These are phyloP conservation scores for Lasius platythorax DNA, from an alignment of 2,888 invertebrate species.

Conservation along the genomic window DNA sequence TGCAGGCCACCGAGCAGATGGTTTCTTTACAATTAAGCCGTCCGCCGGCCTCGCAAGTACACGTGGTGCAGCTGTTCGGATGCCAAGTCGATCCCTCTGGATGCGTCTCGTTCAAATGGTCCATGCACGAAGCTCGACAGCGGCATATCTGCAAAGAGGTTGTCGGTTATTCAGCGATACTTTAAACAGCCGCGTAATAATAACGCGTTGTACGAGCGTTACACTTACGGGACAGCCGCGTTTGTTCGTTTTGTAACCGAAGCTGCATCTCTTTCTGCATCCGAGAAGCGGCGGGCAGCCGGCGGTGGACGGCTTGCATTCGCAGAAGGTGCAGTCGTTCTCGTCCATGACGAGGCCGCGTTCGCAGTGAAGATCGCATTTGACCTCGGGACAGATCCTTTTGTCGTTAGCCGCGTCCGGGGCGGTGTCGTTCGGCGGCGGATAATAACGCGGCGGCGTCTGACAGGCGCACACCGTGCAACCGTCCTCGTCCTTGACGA, in stretches of 20 bases:
- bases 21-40: conserved; percentile 82
- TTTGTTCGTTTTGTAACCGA: conserved; percentile 81
- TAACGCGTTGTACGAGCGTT: background rate
- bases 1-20: conserved; percentile 81
- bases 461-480: conserved; percentile 80
- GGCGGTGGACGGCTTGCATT: conserved; percentile 78
- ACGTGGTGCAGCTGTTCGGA: conserved; percentile 80
- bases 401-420: conserved; percentile 56
- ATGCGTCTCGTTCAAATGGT: conserved; percentile 79
- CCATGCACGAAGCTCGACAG: conserved; percentile 80
- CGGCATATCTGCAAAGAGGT: conserved; percentile 78
- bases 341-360: conserved; percentile 81
- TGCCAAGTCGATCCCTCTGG: conserved; percentile 82
- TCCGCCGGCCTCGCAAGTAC: conserved; percentile 81
- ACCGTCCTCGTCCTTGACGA: conserved; percentile 76
- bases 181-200: background rate
- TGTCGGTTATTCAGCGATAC: background rate
- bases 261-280: conserved; percentile 81
- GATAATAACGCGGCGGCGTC: conserved; percentile 41
- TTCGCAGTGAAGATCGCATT: conserved; percentile 82
- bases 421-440: conserved; percentile 30
- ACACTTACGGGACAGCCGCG: conserved; percentile 81
- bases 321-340: conserved; percentile 81
- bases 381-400: conserved; percentile 78
- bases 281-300: conserved; percentile 75